Conservation (phyloP, 2,113 vertebrate genomes). For the Dermatemys mawii region DNA sequence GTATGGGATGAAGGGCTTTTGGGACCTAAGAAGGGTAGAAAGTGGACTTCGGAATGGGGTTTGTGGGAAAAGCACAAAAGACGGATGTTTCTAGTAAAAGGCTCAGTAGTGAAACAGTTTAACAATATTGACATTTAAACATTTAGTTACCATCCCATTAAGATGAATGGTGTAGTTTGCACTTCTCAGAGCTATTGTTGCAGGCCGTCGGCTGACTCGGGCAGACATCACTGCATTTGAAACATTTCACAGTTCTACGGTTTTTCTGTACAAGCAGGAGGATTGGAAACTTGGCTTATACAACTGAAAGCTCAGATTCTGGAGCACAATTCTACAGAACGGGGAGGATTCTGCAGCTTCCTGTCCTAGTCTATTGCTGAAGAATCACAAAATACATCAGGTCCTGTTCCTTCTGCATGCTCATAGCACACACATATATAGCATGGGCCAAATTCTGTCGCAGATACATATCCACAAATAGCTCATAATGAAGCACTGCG, state of each 20-base stretch:
- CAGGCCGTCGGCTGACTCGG: constrained; percentile 9
- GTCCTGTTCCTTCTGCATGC: not conserved
- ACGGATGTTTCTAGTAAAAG: not conserved
- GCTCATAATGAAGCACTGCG: not conserved
- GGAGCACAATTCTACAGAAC: constrained; percentile 1
- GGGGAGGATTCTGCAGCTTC: not conserved
- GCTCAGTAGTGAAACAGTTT: not conserved
- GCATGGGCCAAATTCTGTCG: not conserved
- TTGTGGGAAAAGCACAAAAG: not conserved
- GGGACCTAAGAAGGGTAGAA: not conserved
- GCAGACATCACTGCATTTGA: constrained; percentile 36
- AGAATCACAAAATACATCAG: not conserved
- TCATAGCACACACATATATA: not conserved
- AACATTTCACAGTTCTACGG: constrained; percentile 17
- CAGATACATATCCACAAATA: not conserved
- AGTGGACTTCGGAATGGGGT: not conserved
- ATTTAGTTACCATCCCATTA: constrained; percentile 20
- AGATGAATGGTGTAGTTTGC: constrained; percentile 57
- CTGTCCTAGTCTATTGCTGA: not conserved
- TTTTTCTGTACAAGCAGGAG: not conserved
- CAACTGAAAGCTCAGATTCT: constrained; percentile 17
- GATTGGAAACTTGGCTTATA: not conserved
- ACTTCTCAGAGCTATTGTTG: constrained; percentile 26
- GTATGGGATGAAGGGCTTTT: not conserved
- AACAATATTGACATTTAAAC: constrained; percentile 30